Conservation (phyloP, 2,113 vertebrate genomes). For the Hippopotamus amphibius region DNA sequence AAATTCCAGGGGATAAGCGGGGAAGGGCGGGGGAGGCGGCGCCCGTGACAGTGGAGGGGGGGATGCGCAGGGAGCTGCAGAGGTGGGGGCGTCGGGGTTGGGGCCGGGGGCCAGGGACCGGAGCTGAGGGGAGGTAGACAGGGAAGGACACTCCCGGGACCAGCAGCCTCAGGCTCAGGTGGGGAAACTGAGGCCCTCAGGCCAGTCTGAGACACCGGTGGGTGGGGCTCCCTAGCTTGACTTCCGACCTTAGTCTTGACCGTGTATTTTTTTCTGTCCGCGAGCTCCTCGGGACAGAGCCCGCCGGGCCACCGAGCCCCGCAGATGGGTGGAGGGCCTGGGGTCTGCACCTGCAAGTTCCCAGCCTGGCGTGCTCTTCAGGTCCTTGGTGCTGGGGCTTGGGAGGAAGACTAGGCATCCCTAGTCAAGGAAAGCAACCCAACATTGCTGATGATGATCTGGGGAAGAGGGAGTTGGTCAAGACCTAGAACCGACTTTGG, state of each 20-base stretch:
- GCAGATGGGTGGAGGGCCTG: too few relatives aligned
- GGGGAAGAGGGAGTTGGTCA: background rate
- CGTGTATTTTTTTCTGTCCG: background rate
- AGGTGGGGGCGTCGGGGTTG: background rate
- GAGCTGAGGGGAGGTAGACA: background rate
- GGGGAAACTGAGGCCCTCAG: background rate
- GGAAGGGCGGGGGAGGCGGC: rapidly evolving
- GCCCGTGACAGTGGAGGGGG: background rate
- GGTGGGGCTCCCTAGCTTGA: background rate
- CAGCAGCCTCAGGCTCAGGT: background rate
- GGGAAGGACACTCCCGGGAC: rapidly evolving
- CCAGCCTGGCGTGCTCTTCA: rapidly evolving
- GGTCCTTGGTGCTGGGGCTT: background rate
- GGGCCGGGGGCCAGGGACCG: rapidly evolving
- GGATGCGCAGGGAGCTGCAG: background rate
- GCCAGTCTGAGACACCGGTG: background rate
- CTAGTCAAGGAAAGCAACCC: background rate
- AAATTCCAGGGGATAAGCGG: too few relatives aligned
- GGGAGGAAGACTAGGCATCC: background rate
- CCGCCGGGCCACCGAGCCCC: rapidly evolving
- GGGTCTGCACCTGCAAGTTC: background rate
- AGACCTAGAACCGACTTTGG: background rate
- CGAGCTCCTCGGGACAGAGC: too few relatives aligned
- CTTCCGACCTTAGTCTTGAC: background rate
- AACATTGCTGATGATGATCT: rapidly evolving